These are phyloP conservation scores for Agriopis aurantiaria DNA, from an alignment of 2,888 invertebrate species.

Conservation along the genomic window DNA sequence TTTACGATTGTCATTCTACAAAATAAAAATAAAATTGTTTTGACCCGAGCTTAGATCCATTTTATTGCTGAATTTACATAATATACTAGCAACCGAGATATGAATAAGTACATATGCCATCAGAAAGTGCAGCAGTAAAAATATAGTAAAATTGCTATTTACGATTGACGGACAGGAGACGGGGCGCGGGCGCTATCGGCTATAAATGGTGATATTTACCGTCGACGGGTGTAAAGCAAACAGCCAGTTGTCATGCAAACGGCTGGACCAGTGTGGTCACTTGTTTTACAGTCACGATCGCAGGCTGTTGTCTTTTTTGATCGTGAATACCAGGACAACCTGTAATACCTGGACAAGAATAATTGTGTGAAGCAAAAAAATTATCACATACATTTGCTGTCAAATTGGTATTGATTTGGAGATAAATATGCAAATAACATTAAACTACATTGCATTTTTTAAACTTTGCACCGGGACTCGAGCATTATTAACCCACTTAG, in stretches of 20 bases:
- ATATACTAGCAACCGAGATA: conserved; percentile 34
- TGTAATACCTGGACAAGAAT: neutral
- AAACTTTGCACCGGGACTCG: neutral
- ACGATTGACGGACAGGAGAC: conserved; percentile 37
- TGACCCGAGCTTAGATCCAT: conserved; percentile 11
- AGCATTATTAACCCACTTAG: no score
- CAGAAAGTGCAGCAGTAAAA: conserved; percentile 39
- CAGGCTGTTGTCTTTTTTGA: conserved; percentile 13
- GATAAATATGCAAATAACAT: no score
- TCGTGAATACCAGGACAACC: conserved; percentile 1
- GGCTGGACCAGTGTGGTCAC: conserved; percentile 17
- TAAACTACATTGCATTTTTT: neutral
- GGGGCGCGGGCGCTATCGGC: conserved; percentile 28
- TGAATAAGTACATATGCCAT: conserved; percentile 37
- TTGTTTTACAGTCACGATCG: conserved; percentile 16
- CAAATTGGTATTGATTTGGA: no score
- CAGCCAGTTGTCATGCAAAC: conserved; percentile 29
- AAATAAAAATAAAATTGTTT: conserved; percentile 12
- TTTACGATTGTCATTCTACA: conserved; percentile 7
- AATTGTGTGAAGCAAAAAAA: neutral
- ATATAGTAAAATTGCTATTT: conserved; percentile 45
- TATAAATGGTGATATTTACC: conserved; percentile 34
- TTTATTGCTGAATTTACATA: conserved; percentile 32
- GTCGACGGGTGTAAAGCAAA: conserved; percentile 23
- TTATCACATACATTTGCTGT: neutral